These are phyloP conservation scores for Cyclophora punctaria DNA, from an alignment of 2,888 invertebrate species.

Conservation along the genomic window DNA sequence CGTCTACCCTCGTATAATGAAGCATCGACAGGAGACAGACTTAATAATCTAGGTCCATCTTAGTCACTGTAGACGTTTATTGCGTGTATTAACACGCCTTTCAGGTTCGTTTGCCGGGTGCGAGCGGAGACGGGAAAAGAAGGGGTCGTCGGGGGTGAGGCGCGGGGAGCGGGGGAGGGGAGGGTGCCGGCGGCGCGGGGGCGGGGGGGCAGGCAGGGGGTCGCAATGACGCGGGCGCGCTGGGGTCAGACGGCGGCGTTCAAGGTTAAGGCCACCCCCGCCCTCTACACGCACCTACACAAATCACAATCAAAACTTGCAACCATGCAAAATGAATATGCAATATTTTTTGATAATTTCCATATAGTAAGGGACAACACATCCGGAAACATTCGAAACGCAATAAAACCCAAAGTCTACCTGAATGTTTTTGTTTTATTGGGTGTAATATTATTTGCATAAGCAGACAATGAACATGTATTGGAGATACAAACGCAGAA, in stretches of 20 bases:
- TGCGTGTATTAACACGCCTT: conserved; percentile 45
- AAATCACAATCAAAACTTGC: conserved; percentile 20
- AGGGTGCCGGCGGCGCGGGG: conserved; percentile 20
- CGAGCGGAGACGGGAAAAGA: conserved; percentile 35
- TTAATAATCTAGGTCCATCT: conserved; percentile 18
- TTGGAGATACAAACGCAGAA: no score
- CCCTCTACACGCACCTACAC: conserved; percentile 32
- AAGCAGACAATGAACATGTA: no score
- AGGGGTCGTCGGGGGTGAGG: conserved; percentile 24
- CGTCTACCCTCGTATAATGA: no score
- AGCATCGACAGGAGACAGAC: conserved; percentile 9
- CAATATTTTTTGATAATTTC: conserved; percentile 1
- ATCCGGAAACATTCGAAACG: no score
- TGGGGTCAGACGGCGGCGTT: conserved; percentile 64
- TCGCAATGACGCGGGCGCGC: conserved; percentile 30
- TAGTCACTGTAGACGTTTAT: conserved; percentile 28
- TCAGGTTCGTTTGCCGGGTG: conserved; percentile 46
- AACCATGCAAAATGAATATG: conserved; percentile 18
- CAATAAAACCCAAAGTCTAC: no score
- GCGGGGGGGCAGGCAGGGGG: conserved; percentile 14
- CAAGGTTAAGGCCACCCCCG: conserved; percentile 68
- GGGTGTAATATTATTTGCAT: no score
- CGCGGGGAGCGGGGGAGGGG: conserved; percentile 34
- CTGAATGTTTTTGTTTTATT: no score
- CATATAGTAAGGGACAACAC: no score